Evolutionary conservation across 2,797 vertebrate species (phyloP), one percentile per base, ranked within the genome.

Genomic region (Dendrocincla tyrannina): DNA sequence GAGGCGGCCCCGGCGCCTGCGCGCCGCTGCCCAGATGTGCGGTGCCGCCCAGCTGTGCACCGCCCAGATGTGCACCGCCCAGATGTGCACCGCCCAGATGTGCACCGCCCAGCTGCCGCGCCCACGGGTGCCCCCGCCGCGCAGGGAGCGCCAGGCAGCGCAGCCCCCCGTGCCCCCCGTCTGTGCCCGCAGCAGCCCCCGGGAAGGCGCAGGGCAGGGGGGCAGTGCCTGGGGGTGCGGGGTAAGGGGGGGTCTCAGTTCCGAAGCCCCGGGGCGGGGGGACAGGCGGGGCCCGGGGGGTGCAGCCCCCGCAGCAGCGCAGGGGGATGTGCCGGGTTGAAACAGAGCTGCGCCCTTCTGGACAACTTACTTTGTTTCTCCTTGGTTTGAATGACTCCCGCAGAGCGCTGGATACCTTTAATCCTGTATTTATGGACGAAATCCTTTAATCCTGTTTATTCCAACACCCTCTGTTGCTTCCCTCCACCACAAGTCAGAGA

Each of bases 391-490:
- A 83, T 49, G 92, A 88, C 79, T 89, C 92, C 91, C 86, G 89
- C 89, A 33, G 91, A 91, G 82, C 85, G 8, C 62, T 73, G 91
- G 88, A 44, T 93, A 86, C 80, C 74, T 92, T 84, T 76, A 95
- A 93, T 92, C 88, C 92, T 1, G 37, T 88, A 64, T 93, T 93
- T 91, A 90, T 42, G 91, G 82, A 56, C 1, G 2, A 95, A 95
- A 96, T 87, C 94, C 89, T 95, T 96, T 96, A 91, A 94, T 94
- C 93, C 88, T 93, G 89, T 96, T 96, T 94, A 91, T 91, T 92
- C 76, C 89, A 91, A 56, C 89, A 91, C 66, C 74, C 78, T 94
- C 94, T 96, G 90, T 90, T 93, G 76, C 87, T 93, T 69, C 74
- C 67, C 76, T 85, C 78, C 93, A 64, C 50, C 72, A 42, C 63